Percentiles rank a stretch among this genome's conserved stretches.
Evolutionary conservation across 2,797 vertebrate species (phyloP).

Genomic region (Molossus alvarezi): DNA sequence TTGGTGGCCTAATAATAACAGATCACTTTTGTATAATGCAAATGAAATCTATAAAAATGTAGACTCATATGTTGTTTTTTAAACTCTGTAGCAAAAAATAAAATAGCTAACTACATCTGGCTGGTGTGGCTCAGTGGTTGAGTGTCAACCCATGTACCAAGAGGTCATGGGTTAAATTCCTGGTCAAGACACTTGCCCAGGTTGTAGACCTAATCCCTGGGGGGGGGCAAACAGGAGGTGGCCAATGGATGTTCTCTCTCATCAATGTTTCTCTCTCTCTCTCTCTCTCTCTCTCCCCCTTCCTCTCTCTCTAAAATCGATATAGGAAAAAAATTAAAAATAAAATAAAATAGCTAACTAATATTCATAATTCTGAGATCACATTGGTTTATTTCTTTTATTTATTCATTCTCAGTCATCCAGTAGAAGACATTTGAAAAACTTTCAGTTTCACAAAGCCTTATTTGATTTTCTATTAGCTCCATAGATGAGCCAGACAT

Average conservation of each 20-base stretch:
- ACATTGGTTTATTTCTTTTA: neutral
- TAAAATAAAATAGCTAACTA: constrained; percentile 65
- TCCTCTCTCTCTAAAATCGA: too few relatives aligned
- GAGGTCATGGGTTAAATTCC: too few relatives aligned
- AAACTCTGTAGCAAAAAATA: constrained; percentile 37
- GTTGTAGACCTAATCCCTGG: too few relatives aligned
- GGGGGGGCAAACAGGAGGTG: too few relatives aligned
- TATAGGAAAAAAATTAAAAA: too few relatives aligned
- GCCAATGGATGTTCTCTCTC: too few relatives aligned
- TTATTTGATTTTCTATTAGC: constrained; percentile 84
- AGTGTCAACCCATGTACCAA: too few relatives aligned
- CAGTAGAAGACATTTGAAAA: constrained; percentile 61
- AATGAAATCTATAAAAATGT: constrained; percentile 79
- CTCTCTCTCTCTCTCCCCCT: too few relatives aligned
- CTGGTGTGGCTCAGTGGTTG: too few relatives aligned
- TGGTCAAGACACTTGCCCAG: too few relatives aligned
- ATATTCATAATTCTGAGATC: neutral
- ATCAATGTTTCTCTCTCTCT: too few relatives aligned
- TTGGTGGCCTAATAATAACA: constrained; percentile 66
- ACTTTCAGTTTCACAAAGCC: constrained; percentile 74
- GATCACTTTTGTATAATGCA: constrained; percentile 68
- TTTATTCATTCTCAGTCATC: constrained; percentile 40
- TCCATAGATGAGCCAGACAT: constrained; percentile 83
- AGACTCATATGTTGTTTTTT: constrained; percentile 67
- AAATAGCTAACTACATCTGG: neutral